phyloP scores from a whole-genome alignment of 2,113 vertebrate genomes.

The Aegithalos caudatus region DNA sequence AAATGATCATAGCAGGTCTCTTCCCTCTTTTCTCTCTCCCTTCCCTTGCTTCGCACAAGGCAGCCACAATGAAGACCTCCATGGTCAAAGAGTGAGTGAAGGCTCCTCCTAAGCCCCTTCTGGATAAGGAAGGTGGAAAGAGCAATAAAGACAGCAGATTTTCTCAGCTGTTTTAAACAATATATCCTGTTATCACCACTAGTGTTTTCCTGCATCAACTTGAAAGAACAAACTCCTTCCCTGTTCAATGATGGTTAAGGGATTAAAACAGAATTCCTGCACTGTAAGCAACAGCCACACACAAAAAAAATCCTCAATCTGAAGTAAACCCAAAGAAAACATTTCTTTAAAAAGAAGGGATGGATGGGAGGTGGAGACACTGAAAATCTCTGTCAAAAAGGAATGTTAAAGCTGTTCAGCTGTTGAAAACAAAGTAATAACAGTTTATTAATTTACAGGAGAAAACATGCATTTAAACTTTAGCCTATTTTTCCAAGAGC shows the following conservation, averaged over 20 bases:
- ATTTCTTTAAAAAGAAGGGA: neutral
- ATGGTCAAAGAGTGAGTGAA: neutral
- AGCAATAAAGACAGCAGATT: neutral
- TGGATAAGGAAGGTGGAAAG: neutral
- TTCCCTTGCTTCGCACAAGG: neutral
- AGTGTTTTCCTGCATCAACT: neutral
- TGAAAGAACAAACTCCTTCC: conserved; percentile 19
- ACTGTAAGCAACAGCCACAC: neutral
- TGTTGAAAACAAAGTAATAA: neutral
- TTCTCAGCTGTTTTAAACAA: conserved; percentile 16
- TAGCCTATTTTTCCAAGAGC: neutral
- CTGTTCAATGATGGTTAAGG: neutral
- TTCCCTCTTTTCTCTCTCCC: neutral
- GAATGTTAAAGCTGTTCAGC: neutral
- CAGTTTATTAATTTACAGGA: neutral
- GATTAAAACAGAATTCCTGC: neutral
- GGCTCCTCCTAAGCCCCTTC: neutral
- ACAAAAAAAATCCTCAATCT: neutral
- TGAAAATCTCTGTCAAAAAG: neutral
- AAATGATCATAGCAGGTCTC: neutral
- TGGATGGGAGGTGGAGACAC: rapidly evolving
- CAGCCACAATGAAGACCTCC: neutral
- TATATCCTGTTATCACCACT: conserved; percentile 14
- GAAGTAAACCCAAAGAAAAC: neutral
- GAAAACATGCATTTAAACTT: neutral